A percentile compares a stretch with the other conserved stretches of the same genome.
These are phyloP conservation scores for Gulo gulo DNA, from an alignment of 2,113 vertebrate species.

Conservation along the genomic window DNA sequence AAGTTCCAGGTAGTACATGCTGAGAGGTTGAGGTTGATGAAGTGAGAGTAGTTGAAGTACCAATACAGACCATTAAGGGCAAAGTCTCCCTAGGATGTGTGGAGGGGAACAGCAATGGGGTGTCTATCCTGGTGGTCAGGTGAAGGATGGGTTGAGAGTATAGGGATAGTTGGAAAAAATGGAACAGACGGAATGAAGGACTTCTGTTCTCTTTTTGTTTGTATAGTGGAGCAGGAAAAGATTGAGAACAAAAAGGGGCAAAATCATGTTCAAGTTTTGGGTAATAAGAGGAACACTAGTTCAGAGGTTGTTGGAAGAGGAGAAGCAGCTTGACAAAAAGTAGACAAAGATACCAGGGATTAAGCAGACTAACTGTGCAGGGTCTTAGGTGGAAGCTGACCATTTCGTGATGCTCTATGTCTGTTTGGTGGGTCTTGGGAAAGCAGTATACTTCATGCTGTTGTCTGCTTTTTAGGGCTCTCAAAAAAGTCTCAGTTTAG, in stretches of 20 bases:
- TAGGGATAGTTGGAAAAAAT: not conserved
- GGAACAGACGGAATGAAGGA: not conserved
- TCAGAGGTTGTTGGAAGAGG: not conserved
- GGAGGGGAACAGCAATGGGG: not conserved
- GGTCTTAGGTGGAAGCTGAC: not conserved
- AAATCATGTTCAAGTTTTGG: not conserved
- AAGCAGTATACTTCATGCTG: not conserved
- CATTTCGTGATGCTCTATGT: not conserved
- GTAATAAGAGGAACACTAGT: not conserved
- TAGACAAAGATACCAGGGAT: not conserved
- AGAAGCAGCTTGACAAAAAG: not conserved
- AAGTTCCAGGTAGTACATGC: not conserved
- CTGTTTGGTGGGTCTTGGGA: not conserved
- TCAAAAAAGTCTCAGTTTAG: not conserved
- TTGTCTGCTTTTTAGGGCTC: not conserved
- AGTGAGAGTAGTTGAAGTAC: not conserved
- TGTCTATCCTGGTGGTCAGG: not conserved
- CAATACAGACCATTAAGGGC: not conserved
- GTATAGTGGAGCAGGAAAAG: not conserved
- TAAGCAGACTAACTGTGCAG: not conserved
- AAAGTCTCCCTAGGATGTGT: not conserved
- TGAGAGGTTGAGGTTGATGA: not conserved
- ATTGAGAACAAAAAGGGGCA: not conserved
- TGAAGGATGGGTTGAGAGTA: not conserved
- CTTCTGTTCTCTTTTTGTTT: not conserved